Evolutionary conservation across 53 echinoderm and acorn worm genomes (phyloP), one percentile per base, ranked within the genome.

Genomic region (Paracentrotus lividus): DNA sequence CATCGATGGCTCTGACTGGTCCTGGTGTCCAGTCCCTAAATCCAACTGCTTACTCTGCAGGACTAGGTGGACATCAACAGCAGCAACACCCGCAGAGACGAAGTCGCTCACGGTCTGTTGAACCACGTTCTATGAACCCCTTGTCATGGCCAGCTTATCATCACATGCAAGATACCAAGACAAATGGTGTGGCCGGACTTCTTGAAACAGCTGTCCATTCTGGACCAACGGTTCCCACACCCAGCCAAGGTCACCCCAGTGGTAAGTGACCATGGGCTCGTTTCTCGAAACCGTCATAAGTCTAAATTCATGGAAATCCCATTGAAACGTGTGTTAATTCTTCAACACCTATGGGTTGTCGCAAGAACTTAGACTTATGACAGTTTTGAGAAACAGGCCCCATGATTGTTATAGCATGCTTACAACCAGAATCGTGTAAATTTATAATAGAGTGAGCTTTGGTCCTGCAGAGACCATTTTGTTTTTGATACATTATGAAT

Each of bases 161-260:
- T 51, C n/a, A n/a, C n/a, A 49, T 85, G 85, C 85, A 47, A 51
- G 85, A 85, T 51, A 85, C 85, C 49, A 9, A 85, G 49, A 47
- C 29, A 2, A 85, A 36, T 51, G 85, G 51, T 31, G 49, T 36
- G 20, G 85, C 85, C 13, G 85, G 85, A 85, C 47, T 85, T 23
- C 85, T 85, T n/a, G 85, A 85, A 51, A 85, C 85, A 15, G 51
- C 47, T 85, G 51, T 85, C 49, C 85, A 85, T 85, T 32, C 85
- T 85, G 51, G 49, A 49, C 85, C 85, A 47, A 85, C 85, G 26
- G 85, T 47, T n/a, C 49, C 47, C 49, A 27, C 31, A 49, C 85
- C 85, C 24, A 5, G 29, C 27, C 32, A 18, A 4, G 40, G 38
- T 85, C 85, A 85, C 27, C 85, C 85, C 2, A 51, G 49, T 15